Base-by-base conservation (phyloP, 1,140 invertebrate species). In the Zophobas atratus region DNA sequence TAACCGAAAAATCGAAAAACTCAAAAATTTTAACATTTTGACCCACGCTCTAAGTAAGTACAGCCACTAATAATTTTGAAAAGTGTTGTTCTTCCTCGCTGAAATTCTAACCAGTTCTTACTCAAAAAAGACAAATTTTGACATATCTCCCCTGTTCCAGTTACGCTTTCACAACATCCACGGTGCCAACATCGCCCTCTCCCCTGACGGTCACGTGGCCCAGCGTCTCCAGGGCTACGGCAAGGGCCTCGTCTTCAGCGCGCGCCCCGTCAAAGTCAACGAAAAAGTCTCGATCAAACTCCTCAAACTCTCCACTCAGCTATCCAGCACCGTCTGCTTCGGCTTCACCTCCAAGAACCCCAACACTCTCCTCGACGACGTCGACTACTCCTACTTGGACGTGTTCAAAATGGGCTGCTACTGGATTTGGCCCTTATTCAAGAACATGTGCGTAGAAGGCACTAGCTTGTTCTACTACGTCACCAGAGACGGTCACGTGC, bases 351-450 rank as follows among this genome's bases (percentile, higher is more conserved):
- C 60, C 6, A 67, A 67, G 33, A 43, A 67, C 39, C 60, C 60
- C 8, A 43, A 41, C 1, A 43, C 38, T 39, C 60, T 67, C 41
- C 43, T 39, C 1, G 60, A 67, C 20, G 60, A 67, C 60, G 1
- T 43, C 0, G 38, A 67, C 38, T 41, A n/a, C 60, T 67, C 60
- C 0, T 67, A 67, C 33, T 6, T 67, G 8, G 60, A 67, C 41
- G 38, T 67, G 6, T 67, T 67, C 60, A 67, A 67, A 36, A 32
- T 33, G 39, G 60, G 39, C 6, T 67, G 56, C 56, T 60, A 67
- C 60, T 67, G 60, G 60, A 67, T 67, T 2, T 67, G 60, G 60
- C 60, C 60, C 1, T 32, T 67, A 0, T 67, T 67, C 60, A 67
- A 67, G 33, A 67, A 41, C 39, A 67, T 67, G 60, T 67, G 60